Evolutionary conservation across 37 sponge, comb jelly and placozoan species (phyloP).

Genomic region (Dysidea cf. avara): DNA sequence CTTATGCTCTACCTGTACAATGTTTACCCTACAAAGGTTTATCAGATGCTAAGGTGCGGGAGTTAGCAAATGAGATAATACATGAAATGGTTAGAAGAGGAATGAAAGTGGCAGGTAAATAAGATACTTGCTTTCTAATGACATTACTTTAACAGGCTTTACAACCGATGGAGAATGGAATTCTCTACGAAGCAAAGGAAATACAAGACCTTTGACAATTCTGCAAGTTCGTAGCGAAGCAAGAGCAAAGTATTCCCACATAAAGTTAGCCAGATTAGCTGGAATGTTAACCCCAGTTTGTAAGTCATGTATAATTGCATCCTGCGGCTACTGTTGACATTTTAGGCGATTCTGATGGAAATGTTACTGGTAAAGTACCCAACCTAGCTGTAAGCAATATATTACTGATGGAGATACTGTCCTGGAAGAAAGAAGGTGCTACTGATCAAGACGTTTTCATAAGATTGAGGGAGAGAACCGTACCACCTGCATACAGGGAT

Average conservation of each 20-base stretch:
- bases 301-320: no score
- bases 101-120: not conserved
- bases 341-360: no score
- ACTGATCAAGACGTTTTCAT: not conserved
- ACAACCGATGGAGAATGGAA: no score
- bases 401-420: no score
- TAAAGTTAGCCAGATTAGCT: not conserved
- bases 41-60: not conserved
- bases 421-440: constrained; percentile 15
- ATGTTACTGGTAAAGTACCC: no score
- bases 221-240: not conserved
- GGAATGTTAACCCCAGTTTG: constrained; percentile 6
- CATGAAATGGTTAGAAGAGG: not conserved
- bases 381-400: no score
- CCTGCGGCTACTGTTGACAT: no score
- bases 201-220: not conserved
- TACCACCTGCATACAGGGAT: no score
- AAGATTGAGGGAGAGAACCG: no score
- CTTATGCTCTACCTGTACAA: no score
- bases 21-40: not conserved
- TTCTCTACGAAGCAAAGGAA: not conserved
- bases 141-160: not conserved
- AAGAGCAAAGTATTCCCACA: not conserved
- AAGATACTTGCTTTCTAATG: no score
- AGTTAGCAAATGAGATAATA: not conserved